Evolutionary conservation across 1,140 invertebrate species (phyloP), one percentile per base, ranked within the genome.

Genomic region (Bombus sylvicola): DNA sequence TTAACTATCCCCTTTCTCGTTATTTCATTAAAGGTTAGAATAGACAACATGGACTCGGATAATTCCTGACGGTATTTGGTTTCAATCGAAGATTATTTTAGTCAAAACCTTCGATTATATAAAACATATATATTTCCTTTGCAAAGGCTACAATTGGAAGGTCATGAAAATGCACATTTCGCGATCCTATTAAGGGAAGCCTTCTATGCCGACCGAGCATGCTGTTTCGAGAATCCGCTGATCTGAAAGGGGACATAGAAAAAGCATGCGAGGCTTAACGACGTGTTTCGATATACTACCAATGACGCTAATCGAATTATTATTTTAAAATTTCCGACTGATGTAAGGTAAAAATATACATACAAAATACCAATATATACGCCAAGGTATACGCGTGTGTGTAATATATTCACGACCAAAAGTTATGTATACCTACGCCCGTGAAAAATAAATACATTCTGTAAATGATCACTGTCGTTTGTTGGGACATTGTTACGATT

Each of bases 141-240:
- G 43, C 18, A 71, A 77, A 43, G 10, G 28, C n/a, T 31, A 31
- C 25, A 18, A 76, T 75, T 68, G 43, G 57, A 89, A 89, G 83
- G 69, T 88, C 85, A 71, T 57, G 25, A 82, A 83, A 89, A 71
- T 37, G 53, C 41, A 71, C 79, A 72, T 68, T 75, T 89, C 31
- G 64, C 69, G 78, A 79, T 89, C 83, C 75, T 57, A 81, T 88
- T 89, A 89, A 66, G 18, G 47, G 79, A 59, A 88, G 87, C 84
- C 75, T 88, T 86, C 68, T 41, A 64, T 53, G 68, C 47, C 75
- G n/a, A 84, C 39, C 41, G 68, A 80, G 41, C 47, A 47, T 28
- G 6, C 34, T 71, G 47, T 34, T n/a, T 64, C n/a, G 47, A 15
- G 82, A 84, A 84, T 84, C 66, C 68, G 53, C 25, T 73, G 83